Evolutionary conservation across 2,113 vertebrate species (phyloP), one percentile per base, ranked within the genome.

Genomic region (Pterocles orientalis): DNA sequence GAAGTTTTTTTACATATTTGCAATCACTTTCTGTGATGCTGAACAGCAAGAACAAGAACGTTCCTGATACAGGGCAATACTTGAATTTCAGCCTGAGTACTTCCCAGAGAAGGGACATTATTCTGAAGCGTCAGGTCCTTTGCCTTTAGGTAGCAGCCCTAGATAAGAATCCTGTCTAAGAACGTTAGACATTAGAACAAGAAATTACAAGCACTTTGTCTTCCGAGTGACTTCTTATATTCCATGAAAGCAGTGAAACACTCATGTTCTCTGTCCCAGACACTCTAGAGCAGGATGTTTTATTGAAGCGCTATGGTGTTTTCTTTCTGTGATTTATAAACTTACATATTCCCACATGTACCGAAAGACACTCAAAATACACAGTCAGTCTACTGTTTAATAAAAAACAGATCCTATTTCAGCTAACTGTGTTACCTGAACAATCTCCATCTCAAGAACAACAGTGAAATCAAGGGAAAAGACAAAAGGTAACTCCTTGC

Each of bases 241-340:
- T 92, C 73, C 81, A 76, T 39, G 81, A 45, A 84, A 77, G 78
- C 1, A 95, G 54, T 43, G 61, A 87, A 96, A 92, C 1, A 6
- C 66, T 94, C 81, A 87, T 95, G 96, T 92, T 97, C 81, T 94
- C 92, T 94, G 78, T 96, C 96, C 81, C 91, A 92, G 83, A 94
- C 96, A 94, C 96, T 92, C 77, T 2, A 61, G 45, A 73, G 82
- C 86, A 89, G 78, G 66, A 89, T 91, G 81, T 57, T 96, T 95
- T 94, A 94, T 54, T 96, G 96, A 95, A 91, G 90, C 18, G 26
- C 47, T 82, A 54, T 0, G 0, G 58, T 66, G 76, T 84, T 95
- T 95, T 88, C 75, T 65, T 94, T 90, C 81, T 66, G 36, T 91
- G 85, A 96, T 94, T 94, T 95, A 97, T 76, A 65, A 58, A 72